Conservation (phyloP, 2,113 vertebrate species). For the Zapornia atra region DNA sequence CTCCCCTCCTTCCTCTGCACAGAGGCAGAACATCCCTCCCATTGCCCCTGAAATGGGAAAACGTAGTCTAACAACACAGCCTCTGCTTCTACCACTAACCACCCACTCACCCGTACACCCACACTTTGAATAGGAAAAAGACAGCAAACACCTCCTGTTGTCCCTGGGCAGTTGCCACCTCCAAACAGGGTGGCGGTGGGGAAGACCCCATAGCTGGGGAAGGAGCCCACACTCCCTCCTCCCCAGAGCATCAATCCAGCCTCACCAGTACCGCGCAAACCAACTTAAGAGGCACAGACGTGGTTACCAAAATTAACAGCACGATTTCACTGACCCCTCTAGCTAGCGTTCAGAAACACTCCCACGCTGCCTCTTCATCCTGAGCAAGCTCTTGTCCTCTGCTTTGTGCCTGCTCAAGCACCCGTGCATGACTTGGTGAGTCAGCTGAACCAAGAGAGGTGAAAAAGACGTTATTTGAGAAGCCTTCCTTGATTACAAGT, state of each 20-base stretch:
- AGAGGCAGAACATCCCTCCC: neutral
- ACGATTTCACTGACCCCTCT: neutral
- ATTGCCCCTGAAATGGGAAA: neutral
- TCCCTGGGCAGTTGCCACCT: neutral
- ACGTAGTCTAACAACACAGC: fast-evolving
- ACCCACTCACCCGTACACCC: fast-evolving
- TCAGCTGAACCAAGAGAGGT: neutral
- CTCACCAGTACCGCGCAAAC: neutral
- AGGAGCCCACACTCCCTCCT: fast-evolving
- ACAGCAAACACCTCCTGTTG: neutral
- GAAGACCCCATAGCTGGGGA: fast-evolving
- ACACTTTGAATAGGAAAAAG: neutral
- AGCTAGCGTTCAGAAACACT: fast-evolving
- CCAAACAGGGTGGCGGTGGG: neutral
- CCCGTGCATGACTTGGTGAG: fast-evolving
- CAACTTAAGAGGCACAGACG: neutral
- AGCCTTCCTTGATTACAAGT: neutral
- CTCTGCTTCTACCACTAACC: neutral
- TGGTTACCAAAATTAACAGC: neutral
- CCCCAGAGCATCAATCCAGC: neutral
- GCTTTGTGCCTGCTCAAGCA: neutral
- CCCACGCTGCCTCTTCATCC: neutral
- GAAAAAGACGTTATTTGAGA: neutral
- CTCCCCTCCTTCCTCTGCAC: neutral
- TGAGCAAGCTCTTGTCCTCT: neutral